Evolutionary conservation across 37 sponge, comb jelly and placozoan species (phyloP).

Genomic region (Bolinopsis microptera): DNA sequence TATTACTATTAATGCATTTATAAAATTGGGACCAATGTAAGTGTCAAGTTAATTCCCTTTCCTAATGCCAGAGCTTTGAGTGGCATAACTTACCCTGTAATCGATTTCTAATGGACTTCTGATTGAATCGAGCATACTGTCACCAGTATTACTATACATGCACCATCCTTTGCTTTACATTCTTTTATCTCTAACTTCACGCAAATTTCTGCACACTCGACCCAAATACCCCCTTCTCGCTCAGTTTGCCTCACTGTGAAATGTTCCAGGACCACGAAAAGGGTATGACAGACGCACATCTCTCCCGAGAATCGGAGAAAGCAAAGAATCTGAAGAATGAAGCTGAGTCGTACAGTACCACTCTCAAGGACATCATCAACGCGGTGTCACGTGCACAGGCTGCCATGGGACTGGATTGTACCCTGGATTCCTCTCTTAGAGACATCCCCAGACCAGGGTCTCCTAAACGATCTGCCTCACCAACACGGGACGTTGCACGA

Average conservation of each 20-base stretch:
- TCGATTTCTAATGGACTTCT: neutral
- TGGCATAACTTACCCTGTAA: too few species aligned
- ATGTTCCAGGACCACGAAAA: conserved; percentile 49
- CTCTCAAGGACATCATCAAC: conserved; percentile 60
- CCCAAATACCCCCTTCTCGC: neutral
- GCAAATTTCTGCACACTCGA: neutral
- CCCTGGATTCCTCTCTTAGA: conserved; percentile 34
- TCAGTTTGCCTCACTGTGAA: neutral
- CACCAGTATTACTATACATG: too few species aligned
- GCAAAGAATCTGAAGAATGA: conserved; percentile 44
- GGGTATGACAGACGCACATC: neutral
- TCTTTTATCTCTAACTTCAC: neutral
- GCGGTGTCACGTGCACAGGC: conserved; percentile 39
- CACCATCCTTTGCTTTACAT: too few species aligned
- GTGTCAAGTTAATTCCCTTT: too few species aligned
- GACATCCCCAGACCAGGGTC: conserved; percentile 37
- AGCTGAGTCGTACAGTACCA: neutral
- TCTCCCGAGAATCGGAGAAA: conserved; percentile 19
- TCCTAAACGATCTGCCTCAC: conserved; percentile 26
- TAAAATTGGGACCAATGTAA: too few species aligned
- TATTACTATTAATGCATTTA: too few species aligned
- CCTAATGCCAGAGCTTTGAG: too few species aligned
- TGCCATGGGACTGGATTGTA: conserved; percentile 59
- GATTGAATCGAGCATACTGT: neutral
- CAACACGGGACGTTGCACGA: conserved; percentile 51